A percentile compares a stretch with the other conserved stretches of the same genome.
These are phyloP conservation scores for Anthoptus insignis DNA, from an alignment of 2,888 invertebrate species.

Conservation along the genomic window DNA sequence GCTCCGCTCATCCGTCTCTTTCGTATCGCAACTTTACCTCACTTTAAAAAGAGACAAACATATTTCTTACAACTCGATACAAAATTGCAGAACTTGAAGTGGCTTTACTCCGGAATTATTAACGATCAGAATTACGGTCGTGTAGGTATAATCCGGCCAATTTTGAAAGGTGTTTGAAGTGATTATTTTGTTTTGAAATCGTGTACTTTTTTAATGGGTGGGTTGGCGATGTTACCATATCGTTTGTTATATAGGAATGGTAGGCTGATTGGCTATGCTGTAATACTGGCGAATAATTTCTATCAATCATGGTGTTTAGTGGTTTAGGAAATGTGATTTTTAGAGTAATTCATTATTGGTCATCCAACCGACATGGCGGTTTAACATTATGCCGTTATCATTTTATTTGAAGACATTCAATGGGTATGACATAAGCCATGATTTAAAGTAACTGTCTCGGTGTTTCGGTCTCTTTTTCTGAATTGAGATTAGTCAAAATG, in stretches of 20 bases:
- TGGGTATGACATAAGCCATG: background rate
- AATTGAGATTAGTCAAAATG: no score
- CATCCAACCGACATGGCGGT: background rate
- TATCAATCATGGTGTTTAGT: slow-evolving; percentile 47
- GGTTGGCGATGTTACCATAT: slow-evolving; percentile 61
- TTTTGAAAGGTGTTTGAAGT: slow-evolving; percentile 58
- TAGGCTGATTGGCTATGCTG: slow-evolving; percentile 64
- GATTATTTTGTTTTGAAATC: slow-evolving; percentile 47
- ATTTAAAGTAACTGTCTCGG: no score
- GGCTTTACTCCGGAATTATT: slow-evolving; percentile 75
- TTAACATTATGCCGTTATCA: background rate
- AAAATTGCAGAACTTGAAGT: slow-evolving; percentile 81
- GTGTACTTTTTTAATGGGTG: slow-evolving; percentile 54
- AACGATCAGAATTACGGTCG: slow-evolving; percentile 74
- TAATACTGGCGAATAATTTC: slow-evolving; percentile 63
- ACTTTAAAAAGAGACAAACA: slow-evolving; percentile 65
- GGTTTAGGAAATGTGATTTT: slow-evolving; percentile 13
- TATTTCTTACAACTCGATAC: slow-evolving; percentile 55
- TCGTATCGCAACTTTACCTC: slow-evolving; percentile 56
- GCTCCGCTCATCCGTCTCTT: slow-evolving; percentile 65
- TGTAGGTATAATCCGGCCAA: slow-evolving; percentile 65
- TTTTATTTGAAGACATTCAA: background rate
- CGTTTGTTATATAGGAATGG: slow-evolving; percentile 64
- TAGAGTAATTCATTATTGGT: slow-evolving; percentile 3
- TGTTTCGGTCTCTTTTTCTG: no score